Evolutionary conservation across 2,797 vertebrate species (phyloP), one percentile per base, ranked within the genome.

Genomic region (Eupleurogrammus muticus): DNA sequence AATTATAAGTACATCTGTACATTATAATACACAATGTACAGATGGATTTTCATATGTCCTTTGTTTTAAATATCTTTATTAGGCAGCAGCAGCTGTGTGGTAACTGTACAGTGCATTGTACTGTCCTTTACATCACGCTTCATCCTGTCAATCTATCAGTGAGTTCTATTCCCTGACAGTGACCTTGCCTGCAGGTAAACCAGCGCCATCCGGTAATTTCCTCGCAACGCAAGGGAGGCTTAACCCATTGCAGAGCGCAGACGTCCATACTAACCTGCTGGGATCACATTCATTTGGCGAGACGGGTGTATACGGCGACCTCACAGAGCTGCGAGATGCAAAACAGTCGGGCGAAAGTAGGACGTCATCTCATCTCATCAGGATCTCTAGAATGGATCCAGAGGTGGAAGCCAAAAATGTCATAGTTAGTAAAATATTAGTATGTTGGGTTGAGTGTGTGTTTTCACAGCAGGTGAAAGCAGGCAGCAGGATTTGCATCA

Each of bases 171-270:
- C 52, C 67, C 58, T 76, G 44, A 61, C 40, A 36, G 48, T 61
- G 79, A 82, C 73, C 78, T 77, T 83, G 73, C 73, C 72, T 64
- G 70, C 72, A 71, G 80, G 60, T 73, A 60, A 62, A 65, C 8
- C 8, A 73, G 20, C 61, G 32, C 23, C 4, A 21, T 50, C 34
- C 58, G 59, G 66, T 55, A 57, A 57, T 64, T 42, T 7, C 9
- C 59, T 47, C 11, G 12, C 35, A 61, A 67, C 73, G 52, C 13
- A 34, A 81, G 17, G 49, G 75, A 51, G 58, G 50, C 53, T 69
- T 61, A 62, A 72, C 55, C 68, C 36, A 11, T 38, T 17, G 8
- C 42, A 11, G 34, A 59, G 48, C 23, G 34, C 68, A 75, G 58
- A 48, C 12, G 0, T 50, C 67, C 34, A 55, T 9, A 38, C 28